Base-by-base conservation (phyloP, 2,797 vertebrate genomes). In the Pristis pectinata region DNA sequence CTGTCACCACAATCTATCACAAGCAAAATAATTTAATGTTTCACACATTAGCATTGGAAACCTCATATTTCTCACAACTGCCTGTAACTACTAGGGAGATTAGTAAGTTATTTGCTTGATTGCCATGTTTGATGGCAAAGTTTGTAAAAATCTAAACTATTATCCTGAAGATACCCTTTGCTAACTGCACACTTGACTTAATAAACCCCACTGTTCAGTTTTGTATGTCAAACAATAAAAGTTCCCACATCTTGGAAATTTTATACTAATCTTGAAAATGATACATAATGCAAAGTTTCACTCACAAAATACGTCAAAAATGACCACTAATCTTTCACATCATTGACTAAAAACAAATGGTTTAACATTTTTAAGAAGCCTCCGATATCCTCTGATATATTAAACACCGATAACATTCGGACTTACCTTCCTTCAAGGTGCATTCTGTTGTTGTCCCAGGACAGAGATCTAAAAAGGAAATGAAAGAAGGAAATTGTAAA, bases 381-480 rank as follows among this genome's bases (percentile, higher is more conserved):
- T 56, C 27, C 24, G 56, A 44, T 87, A 61, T 37, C 13, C 5
- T 56, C 10, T 27, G 49, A 19, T 41, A 53, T 11, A 17, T 22
- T 37, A 67, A 70, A 37, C 94, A 76, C 61, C 37, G 22, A 70
- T 94, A 76, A 34, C 34, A 49, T 53, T 76, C 0, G 80, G 93
- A 94, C 97, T 96, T 96, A 98, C 98, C 96, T 97, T 97, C 96
- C 96, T 96, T 95, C 97, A 96, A 97, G 97, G 97, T 97, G 97
- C 98, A 98, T 98, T 97, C 97, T 98, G 97, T 96, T 97, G 96
- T 96, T 95, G 96, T 98, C 98, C 98, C 98, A 99, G 98, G 98
- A 98, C 95, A 98, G 97, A 98, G 97, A 97, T 97, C 98, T 99
- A 96, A 96, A 96, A 94, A 34, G 94, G 95, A 95, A 96, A 95